Evolutionary conservation across 2,888 invertebrate species (phyloP).

Genomic region (Plagodis dolabraria): DNA sequence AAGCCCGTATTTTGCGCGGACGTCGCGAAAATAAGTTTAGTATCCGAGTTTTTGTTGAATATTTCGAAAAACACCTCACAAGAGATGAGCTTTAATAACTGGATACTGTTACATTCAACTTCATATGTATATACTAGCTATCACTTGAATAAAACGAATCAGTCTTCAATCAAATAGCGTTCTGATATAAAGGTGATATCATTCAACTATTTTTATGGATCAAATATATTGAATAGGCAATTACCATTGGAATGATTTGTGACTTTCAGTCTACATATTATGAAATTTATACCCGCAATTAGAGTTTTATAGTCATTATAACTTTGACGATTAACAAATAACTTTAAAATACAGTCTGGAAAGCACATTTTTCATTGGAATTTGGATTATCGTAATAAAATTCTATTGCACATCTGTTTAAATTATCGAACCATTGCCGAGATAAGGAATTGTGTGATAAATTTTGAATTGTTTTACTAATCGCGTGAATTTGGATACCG

Average conservation of each 20-base stretch:
- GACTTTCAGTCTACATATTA: constrained; percentile 19
- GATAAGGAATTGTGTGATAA: too few species aligned
- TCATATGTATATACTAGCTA: constrained; percentile 1
- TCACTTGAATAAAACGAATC: constrained; percentile 8
- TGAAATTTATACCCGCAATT: constrained; percentile 27
- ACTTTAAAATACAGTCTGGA: constrained; percentile 3
- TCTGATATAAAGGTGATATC: constrained; percentile 30
- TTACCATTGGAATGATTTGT: constrained; percentile 33
- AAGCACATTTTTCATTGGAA: constrained; percentile 15
- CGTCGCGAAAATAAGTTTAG: too few species aligned
- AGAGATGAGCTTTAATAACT: too few species aligned
- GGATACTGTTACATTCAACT: background rate
- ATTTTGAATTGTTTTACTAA: too few species aligned
- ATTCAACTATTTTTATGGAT: constrained; percentile 28
- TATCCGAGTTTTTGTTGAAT: too few species aligned
- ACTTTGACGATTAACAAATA: constrained; percentile 24
- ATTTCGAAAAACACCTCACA: too few species aligned
- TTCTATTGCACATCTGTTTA: constrained; percentile 13
- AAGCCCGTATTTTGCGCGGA: too few species aligned
- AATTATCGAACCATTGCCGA: background rate
- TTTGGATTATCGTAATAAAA: constrained; percentile 27
- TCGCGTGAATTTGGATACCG: too few species aligned
- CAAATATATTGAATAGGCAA: constrained; percentile 20
- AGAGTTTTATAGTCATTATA: constrained; percentile 28
- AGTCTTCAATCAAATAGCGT: constrained; percentile 12